Percentiles rank a stretch among this genome's conserved stretches.
Conservation (phyloP, 2,888 invertebrate genomes). For the Macaria notata region DNA sequence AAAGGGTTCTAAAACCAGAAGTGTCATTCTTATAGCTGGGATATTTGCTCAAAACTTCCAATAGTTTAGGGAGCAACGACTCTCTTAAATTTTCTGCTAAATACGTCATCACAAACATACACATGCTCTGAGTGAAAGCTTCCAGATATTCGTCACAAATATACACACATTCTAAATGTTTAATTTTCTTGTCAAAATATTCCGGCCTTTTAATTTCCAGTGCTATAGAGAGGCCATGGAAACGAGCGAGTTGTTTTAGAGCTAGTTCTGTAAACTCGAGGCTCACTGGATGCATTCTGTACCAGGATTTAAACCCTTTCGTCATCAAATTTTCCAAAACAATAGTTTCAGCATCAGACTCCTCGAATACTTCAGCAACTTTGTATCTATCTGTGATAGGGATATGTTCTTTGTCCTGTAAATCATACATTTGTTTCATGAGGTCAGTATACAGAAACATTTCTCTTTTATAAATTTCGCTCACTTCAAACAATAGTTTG, state of each 20-base stretch:
- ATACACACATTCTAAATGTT: constrained; percentile 31
- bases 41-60: constrained; percentile 35
- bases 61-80: constrained; percentile 34
- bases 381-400: constrained; percentile 46
- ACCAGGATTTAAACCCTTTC: constrained; percentile 45
- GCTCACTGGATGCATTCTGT: constrained; percentile 44
- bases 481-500: constrained; percentile 42
- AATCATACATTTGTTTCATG: constrained; percentile 38
- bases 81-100: constrained; percentile 35
- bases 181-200: constrained; percentile 46
- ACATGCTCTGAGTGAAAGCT: constrained; percentile 36
- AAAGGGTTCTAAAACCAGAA: constrained; percentile 24
- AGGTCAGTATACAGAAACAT: constrained; percentile 51
- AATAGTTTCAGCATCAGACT: constrained; percentile 44
- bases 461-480: constrained; percentile 48
- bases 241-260: constrained; percentile 49
- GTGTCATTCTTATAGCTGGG: constrained; percentile 32
- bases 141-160: constrained; percentile 33
- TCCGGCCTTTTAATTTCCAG: constrained; percentile 43
- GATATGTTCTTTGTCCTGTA: constrained; percentile 48
- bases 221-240: constrained; percentile 51
- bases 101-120: constrained; percentile 28
- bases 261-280: constrained; percentile 47
- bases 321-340: constrained; percentile 53
- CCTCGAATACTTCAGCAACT: constrained; percentile 45